Evolutionary conservation across 2,888 invertebrate species (phyloP).

Genomic region (Tenthredo distinguenda): DNA sequence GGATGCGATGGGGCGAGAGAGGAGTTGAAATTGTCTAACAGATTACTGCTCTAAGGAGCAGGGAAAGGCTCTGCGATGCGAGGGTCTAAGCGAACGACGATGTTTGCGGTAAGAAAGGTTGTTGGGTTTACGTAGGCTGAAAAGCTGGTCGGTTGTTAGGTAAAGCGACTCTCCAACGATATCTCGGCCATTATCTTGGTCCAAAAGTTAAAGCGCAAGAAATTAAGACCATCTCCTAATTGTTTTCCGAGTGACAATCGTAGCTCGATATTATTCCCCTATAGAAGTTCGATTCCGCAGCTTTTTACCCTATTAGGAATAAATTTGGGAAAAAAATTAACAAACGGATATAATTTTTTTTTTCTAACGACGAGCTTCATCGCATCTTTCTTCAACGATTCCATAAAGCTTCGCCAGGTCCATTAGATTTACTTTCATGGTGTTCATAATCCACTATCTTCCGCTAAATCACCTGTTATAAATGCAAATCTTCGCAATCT

Average conservation of each 20-base stretch:
- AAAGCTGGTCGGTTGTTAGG: conserved; percentile 32
- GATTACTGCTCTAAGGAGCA: conserved; percentile 44
- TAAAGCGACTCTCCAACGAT: neutral
- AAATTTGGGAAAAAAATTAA: neutral
- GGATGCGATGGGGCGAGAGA: neutral
- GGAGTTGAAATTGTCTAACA: conserved; percentile 45
- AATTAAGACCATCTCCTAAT: neutral
- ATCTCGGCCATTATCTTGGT: neutral
- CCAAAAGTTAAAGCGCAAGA: neutral
- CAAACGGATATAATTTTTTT: neutral
- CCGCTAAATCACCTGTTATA: conserved; percentile 11
- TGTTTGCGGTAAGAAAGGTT: conserved; percentile 43
- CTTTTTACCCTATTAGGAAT: neutral
- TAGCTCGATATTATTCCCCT: neutral
- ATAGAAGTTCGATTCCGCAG: neutral
- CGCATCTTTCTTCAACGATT: neutral
- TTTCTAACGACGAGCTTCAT: too few species aligned
- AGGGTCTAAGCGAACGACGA: conserved; percentile 44
- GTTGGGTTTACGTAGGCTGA: conserved; percentile 34
- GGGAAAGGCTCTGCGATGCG: conserved; percentile 30
- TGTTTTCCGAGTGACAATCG: neutral
- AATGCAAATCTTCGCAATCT: conserved; percentile 31
- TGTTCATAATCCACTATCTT: conserved; percentile 7
- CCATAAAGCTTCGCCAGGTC: neutral
- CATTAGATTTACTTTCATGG: neutral